Conservation (phyloP, 2,888 invertebrate species). For the Apamea sordens region DNA sequence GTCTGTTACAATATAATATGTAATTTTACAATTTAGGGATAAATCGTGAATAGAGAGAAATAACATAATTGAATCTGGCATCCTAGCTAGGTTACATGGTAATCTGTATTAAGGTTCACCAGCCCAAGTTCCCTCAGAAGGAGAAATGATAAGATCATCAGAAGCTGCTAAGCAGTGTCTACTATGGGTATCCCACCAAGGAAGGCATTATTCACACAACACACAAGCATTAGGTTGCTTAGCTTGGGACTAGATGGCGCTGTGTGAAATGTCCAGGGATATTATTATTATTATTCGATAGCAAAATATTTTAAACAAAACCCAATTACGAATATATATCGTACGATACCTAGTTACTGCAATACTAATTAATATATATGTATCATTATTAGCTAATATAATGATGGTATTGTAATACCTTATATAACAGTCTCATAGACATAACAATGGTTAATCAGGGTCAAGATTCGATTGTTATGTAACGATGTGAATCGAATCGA, state of each 20-base stretch:
- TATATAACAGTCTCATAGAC: conserved; percentile 33
- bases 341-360: conserved; percentile 1
- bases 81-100: too few relatives aligned
- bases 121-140: too few relatives aligned
- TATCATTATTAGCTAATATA: conserved; percentile 29
- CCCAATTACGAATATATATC: neutral
- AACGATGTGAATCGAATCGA: conserved; percentile 23
- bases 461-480: conserved; percentile 33
- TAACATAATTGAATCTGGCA: too few relatives aligned
- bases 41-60: too few relatives aligned
- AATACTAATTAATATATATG: conserved; percentile 23
- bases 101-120: too few relatives aligned
- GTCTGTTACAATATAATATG: too few relatives aligned
- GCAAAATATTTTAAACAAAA: neutral
- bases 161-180: neutral
- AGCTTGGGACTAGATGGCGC: too few relatives aligned
- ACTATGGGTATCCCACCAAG: neutral
- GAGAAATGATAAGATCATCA: neutral
- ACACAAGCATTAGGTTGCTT: too few relatives aligned
- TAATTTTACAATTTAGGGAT: too few relatives aligned
- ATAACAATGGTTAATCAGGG: conserved; percentile 28
- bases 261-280: too few relatives aligned
- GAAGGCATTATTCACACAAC: neutral
- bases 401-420: conserved; percentile 35
- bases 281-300: too few relatives aligned